phyloP scores from a whole-genome alignment of 2,797 vertebrate genomes.

The Spinus pinus region DNA sequence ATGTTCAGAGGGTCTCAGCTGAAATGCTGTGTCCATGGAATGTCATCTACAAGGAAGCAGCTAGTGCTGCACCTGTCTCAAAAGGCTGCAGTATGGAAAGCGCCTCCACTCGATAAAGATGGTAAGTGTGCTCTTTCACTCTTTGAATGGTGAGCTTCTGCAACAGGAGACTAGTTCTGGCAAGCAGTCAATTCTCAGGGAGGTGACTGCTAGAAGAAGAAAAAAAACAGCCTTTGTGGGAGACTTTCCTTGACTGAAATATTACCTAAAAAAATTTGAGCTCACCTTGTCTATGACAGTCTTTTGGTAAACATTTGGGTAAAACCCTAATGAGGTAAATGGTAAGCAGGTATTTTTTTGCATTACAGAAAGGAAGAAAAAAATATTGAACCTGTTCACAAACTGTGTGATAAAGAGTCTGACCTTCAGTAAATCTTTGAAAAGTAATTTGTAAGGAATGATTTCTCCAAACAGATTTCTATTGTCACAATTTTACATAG shows the following conservation, averaged over 20 bases:
- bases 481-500: not conserved
- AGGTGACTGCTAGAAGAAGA: not conserved
- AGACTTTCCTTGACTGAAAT: not conserved
- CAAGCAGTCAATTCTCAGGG: not conserved
- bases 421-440: not conserved
- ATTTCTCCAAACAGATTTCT: not conserved
- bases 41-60: not conserved
- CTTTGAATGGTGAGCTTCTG: not conserved
- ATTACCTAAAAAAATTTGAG: not conserved
- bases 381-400: not conserved
- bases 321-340: not conserved
- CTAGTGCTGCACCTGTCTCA: not conserved
- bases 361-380: not conserved
- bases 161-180: not conserved
- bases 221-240: not conserved
- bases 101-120: not conserved
- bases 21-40: rapidly evolving
- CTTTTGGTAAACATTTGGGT: not conserved
- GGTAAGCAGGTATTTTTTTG: not conserved
- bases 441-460: not conserved
- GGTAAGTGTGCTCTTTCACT: no score
- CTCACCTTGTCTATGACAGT: not conserved
- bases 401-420: not conserved
- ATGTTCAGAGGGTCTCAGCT: not conserved
- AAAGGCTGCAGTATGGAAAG: not conserved